phyloP scores from a whole-genome alignment of 1,140 invertebrate genomes.

The Saccostrea glomerata region DNA sequence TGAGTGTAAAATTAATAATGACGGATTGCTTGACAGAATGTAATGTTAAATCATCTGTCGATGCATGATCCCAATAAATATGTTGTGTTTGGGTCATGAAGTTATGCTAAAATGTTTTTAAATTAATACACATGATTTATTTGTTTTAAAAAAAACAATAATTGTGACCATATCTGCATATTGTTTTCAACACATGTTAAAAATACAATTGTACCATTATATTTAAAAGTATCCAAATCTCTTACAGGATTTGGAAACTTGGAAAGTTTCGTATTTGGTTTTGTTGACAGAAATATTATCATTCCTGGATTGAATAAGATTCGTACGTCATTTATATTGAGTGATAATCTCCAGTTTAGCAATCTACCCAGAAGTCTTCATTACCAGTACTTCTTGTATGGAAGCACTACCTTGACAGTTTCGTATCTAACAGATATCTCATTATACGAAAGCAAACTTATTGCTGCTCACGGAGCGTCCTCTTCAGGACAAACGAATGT shows the following conservation, averaged over 20 bases:
- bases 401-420: background rate
- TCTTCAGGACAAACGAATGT: background rate
- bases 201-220: too few species aligned
- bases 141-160: too few species aligned
- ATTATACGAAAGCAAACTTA: background rate
- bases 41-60: too few species aligned
- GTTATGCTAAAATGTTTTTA: too few species aligned
- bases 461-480: background rate
- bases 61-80: too few species aligned
- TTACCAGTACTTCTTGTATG: background rate
- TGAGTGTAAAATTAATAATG: too few species aligned
- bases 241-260: background rate
- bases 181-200: too few species aligned
- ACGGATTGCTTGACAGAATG: too few species aligned
- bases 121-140: too few species aligned
- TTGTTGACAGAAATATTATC: background rate
- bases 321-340: background rate
- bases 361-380: background rate
- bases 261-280: background rate
- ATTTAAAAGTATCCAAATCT: too few species aligned
- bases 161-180: too few species aligned
- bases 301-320: background rate
- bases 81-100: too few species aligned
- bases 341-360: background rate
- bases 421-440: background rate